These are phyloP conservation scores for Scomber japonicus DNA, from an alignment of 2,113 vertebrate genomes.

Conservation along the genomic window DNA sequence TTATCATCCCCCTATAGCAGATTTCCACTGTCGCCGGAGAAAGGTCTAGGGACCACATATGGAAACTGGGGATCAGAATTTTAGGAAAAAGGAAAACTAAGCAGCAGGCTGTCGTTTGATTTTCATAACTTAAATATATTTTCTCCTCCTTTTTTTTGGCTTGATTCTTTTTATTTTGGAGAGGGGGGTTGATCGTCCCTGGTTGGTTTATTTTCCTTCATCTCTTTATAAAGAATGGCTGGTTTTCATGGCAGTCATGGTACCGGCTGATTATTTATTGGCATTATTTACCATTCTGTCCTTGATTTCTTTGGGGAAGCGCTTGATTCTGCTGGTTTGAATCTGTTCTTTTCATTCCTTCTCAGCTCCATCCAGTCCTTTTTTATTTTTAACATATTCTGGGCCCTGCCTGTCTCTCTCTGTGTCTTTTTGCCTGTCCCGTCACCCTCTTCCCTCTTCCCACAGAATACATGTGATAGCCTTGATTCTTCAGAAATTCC, in stretches of 20 bases:
- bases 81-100: slow-evolving; percentile 96
- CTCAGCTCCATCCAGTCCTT: slow-evolving; percentile 50
- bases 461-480: slow-evolving; percentile 52
- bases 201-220: slow-evolving; percentile 67
- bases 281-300: slow-evolving; percentile 54
- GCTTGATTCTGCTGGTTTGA: slow-evolving; percentile 66
- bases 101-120: slow-evolving; percentile 85
- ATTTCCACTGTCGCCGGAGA: slow-evolving; percentile 89
- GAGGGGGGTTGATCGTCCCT: slow-evolving; percentile 62
- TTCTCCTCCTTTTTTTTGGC: slow-evolving; percentile 43
- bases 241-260: slow-evolving; percentile 63
- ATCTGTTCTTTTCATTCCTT: slow-evolving; percentile 58
- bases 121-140: slow-evolving; percentile 57
- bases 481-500: slow-evolving; percentile 41
- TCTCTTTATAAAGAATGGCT: slow-evolving; percentile 63
- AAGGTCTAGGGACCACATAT: slow-evolving; percentile 96
- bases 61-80: slow-evolving; percentile 99
- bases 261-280: slow-evolving; percentile 60
- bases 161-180: slow-evolving; percentile 59
- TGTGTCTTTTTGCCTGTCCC: slow-evolving; percentile 47
- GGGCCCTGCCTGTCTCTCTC: slow-evolving; percentile 62
- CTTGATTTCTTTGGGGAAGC: slow-evolving; percentile 59
- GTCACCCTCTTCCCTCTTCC: slow-evolving; percentile 41
- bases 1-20: slow-evolving; percentile 86
- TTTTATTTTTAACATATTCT: slow-evolving; percentile 36